phyloP scores from a whole-genome alignment of 1,140 invertebrate species.

The Nasonia longicornis region DNA sequence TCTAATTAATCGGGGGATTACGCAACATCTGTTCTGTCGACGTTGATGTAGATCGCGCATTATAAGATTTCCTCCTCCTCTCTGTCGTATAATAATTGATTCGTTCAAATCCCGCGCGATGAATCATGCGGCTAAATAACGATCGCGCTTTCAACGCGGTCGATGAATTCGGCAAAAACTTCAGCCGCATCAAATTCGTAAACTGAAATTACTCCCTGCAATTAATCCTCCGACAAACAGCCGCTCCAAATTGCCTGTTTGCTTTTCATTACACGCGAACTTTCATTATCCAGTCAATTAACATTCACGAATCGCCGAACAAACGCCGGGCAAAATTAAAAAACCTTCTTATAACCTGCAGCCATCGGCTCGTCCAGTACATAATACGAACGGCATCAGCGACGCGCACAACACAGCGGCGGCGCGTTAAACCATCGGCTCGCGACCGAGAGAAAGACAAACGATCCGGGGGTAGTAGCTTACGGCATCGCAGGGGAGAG shows the following conservation, averaged over 20 bases:
- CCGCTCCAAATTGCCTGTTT: too few species aligned
- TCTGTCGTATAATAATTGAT: slow-evolving; percentile 3
- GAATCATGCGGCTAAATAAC: neutral
- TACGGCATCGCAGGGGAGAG: slow-evolving; percentile 23
- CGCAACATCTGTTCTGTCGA: slow-evolving; percentile 19
- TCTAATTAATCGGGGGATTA: slow-evolving; percentile 18
- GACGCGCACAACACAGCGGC: neutral
- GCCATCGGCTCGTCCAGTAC: neutral
- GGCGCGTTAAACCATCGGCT: neutral
- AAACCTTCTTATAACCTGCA: neutral
- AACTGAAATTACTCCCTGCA: too few species aligned
- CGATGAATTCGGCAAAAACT: neutral
- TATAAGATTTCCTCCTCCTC: neutral
- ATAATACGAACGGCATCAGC: neutral
- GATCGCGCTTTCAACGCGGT: neutral
- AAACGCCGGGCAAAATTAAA: too few species aligned
- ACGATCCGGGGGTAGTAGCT: slow-evolving; percentile 35
- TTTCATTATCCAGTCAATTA: too few species aligned
- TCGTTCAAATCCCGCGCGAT: neutral
- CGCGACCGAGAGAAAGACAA: slow-evolving; percentile 23
- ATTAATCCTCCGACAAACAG: too few species aligned
- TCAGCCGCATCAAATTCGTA: too few species aligned
- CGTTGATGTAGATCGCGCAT: neutral
- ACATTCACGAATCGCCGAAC: too few species aligned
- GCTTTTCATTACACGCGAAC: too few species aligned